phyloP scores from a whole-genome alignment of 2,797 vertebrate species.

The Accipiter badius region DNA sequence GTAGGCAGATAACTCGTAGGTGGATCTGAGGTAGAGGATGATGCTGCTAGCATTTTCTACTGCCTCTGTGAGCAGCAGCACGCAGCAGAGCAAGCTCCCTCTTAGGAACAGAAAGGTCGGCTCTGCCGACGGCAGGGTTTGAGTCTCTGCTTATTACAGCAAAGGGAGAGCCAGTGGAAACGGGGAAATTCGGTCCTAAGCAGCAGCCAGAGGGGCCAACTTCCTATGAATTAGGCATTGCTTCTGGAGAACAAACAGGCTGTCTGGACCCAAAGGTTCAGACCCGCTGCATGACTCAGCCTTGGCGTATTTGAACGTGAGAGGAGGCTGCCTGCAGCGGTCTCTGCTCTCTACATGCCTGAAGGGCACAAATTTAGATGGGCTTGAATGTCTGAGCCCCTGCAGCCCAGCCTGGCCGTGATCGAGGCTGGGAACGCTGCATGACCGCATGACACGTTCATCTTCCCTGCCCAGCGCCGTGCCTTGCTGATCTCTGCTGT shows the following conservation, averaged over 20 bases:
- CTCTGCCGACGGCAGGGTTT: neutral
- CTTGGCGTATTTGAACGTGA: neutral
- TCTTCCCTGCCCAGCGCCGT: neutral
- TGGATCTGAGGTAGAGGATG: neutral
- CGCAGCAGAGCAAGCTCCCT: neutral
- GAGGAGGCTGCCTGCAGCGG: neutral
- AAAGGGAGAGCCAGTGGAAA: neutral
- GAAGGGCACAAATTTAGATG: neutral
- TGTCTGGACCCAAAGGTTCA: neutral
- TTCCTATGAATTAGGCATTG: neutral
- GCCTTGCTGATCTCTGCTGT: neutral
- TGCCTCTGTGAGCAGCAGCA: neutral
- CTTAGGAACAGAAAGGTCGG: neutral
- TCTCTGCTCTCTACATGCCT: neutral
- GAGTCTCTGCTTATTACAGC: neutral
- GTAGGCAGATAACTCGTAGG: neutral
- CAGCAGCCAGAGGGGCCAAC: neutral
- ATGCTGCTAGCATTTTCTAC: neutral
- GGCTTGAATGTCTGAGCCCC: neutral
- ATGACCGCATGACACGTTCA: fast-evolving
- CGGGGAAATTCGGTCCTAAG: neutral
- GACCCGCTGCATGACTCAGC: neutral
- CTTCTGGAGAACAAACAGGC: neutral
- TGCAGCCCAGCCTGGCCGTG: neutral
- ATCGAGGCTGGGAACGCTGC: neutral